Evolutionary conservation across 2,113 vertebrate species (phyloP).

Genomic region (Gymnorhina tibicen): DNA sequence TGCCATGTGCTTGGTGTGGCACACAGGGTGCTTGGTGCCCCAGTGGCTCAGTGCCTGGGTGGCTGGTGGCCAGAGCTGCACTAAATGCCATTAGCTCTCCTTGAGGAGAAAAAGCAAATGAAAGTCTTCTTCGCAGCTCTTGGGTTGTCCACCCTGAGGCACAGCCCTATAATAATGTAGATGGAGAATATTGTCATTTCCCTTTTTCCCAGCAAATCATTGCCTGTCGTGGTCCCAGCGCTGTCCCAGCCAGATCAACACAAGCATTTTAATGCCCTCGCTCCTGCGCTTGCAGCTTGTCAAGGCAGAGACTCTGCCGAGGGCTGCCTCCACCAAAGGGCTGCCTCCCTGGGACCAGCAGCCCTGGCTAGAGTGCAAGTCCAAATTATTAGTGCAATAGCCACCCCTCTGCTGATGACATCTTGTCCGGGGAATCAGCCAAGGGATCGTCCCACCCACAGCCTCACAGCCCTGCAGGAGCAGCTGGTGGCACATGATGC

Average conservation of each 20-base stretch:
- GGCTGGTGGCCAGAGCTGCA: not conserved
- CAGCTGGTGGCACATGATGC: fast-evolving
- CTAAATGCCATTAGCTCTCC: not conserved
- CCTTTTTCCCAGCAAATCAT: not conserved
- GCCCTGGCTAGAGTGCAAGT: not conserved
- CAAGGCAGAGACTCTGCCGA: not conserved
- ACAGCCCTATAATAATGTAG: not conserved
- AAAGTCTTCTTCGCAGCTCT: not conserved
- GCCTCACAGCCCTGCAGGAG: not conserved
- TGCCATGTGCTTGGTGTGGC: not conserved
- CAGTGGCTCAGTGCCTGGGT: not conserved
- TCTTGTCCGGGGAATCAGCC: not conserved
- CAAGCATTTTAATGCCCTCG: not conserved
- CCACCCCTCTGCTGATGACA: fast-evolving
- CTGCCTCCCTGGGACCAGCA: not conserved
- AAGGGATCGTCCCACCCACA: not conserved
- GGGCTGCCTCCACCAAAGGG: not conserved
- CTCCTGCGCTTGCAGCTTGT: fast-evolving
- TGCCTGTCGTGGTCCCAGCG: not conserved
- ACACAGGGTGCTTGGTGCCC: not conserved
- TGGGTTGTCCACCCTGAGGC: not conserved
- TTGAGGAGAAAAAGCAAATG: not conserved
- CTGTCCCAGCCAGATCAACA: not conserved
- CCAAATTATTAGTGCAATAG: not conserved
- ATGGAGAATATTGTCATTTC: not conserved